Base-by-base conservation (phyloP, 2,797 vertebrate genomes). In the Poliocrania exsul region DNA sequence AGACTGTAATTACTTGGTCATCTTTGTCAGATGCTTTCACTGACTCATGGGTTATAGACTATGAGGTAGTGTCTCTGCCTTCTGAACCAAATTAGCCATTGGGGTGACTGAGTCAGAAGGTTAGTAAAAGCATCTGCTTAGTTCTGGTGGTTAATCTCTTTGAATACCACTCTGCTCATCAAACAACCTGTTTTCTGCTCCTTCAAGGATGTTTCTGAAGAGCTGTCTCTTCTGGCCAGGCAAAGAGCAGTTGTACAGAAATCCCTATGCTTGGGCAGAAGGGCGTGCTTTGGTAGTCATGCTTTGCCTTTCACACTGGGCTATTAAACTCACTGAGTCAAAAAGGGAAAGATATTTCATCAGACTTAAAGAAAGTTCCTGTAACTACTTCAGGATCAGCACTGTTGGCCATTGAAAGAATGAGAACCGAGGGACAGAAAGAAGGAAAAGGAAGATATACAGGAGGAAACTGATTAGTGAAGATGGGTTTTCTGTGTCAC, bases 61-160 rank as follows among this genome's bases (percentile, higher is more conserved):
- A 88, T 95, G 86, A 92, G 69, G 91, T 95, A 94, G 93, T 58
- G 91, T 95, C 93, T 95, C 86, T 82, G 47, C 64, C 57, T 94
- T 92, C 86, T 93, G 90, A 85, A 86, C 78, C 72, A 58, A 74
- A 94, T 95, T 89, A 91, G 60, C 91, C 84, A 69, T n/a, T 78
- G 62, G 20, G 20, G 64, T 74, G 75, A 54, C 81, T 69, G 25
- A 91, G 51, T 21, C 82, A 92, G 84, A 91, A 54, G 49, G 53
- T 81, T 88, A 89, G 75, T 42, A 85, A 65, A 87, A 75, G 81
- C 24, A 86, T 92, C 65, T 85, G 66, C 80, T 81, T 86, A 79
- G 72, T 91, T 86, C 47, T 91, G 29, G 33, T 83, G 28, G 74
- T 62, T 91, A 75, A 79, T 93, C 58, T 57, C 58, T 66, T 67